Evolutionary conservation across 2,113 vertebrate genomes (phyloP), one percentile per base, ranked within the genome.

Genomic region (Cyanistes caeruleus): DNA sequence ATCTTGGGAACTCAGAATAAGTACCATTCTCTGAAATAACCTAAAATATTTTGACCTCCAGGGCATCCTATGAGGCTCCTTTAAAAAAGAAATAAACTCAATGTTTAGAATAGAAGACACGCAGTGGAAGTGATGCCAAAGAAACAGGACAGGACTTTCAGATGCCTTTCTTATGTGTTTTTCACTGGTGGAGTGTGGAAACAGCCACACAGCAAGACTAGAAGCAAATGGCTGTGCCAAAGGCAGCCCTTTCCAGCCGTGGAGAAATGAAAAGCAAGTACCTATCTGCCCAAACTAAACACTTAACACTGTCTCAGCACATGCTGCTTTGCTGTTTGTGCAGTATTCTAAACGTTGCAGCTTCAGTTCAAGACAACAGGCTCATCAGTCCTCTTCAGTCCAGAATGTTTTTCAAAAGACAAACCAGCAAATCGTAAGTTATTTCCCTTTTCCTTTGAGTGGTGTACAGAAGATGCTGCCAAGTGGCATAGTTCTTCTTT

Each of bases 391-490:
- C 83, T 68, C 93, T 90, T 82, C 76, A 96, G 93, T 91, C 77
- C 91, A 79, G 83, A 87, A 93, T 59, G 30, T 60, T 87, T 97
- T 93, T 68, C 10, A 62, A 87, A 97, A 96, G 95, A 93, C 62
- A 96, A 96, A 82, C 43, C 48, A 92, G 72, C 89, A 80, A 97
- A 92, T 97, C 73, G 4, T 30, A 93, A 95, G 80, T 81, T 96
- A 93, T 76, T 96, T 84, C 95, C 78, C 84, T 93, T 82, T 91
- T 91, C 84, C 72, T 95, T 90, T 94, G 62, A 95, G 72, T 75
- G 75, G 82, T 51, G 53, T 49, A 79, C 78, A 23, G 35, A 44
- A 91, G 78, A 93, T 83, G 73, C 70, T 93, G 78, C 65, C 84
- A 91, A 94, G 92, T 17, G 48, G 31, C 51, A 43, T 1, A 44